These are phyloP conservation scores for Pedionomus torquatus DNA, from an alignment of 2,113 vertebrate species.

Conservation along the genomic window DNA sequence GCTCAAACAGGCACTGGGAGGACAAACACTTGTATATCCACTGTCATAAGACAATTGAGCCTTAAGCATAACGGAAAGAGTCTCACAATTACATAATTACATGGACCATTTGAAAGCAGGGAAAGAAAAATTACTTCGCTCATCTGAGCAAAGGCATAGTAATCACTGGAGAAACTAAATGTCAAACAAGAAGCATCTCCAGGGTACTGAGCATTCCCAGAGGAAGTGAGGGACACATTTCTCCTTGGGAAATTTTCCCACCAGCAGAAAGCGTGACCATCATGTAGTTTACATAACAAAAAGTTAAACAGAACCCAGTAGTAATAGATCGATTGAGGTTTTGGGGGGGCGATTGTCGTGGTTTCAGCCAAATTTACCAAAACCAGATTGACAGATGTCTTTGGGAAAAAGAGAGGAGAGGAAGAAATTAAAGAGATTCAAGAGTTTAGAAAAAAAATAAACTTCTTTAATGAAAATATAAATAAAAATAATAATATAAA, in stretches of 20 bases:
- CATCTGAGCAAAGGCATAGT: neutral
- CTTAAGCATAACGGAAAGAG: neutral
- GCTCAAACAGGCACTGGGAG: neutral
- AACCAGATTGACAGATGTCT: too few species aligned
- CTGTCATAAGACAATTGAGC: neutral
- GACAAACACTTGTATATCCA: neutral
- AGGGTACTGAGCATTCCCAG: constrained; percentile 70
- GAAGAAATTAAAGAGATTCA: too few species aligned
- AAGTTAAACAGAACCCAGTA: constrained; percentile 32
- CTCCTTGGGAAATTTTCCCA: constrained; percentile 73
- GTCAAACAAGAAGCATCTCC: constrained; percentile 58
- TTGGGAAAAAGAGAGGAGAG: too few species aligned
- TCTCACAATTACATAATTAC: neutral
- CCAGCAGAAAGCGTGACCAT: constrained; percentile 3
- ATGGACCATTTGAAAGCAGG: neutral
- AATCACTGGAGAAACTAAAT: constrained; percentile 62
- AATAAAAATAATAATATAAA: too few species aligned
- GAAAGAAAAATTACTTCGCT: neutral
- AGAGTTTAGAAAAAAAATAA: too few species aligned
- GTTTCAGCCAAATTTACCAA: too few species aligned
- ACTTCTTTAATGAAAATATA: too few species aligned
- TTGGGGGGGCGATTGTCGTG: too few species aligned
- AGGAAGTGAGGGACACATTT: constrained; percentile 64
- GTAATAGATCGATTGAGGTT: constrained; percentile 31
- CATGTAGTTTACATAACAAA: neutral